These are phyloP conservation scores for Ridgeia piscesae DNA, from an alignment of 1,140 invertebrate genomes.

Conservation along the genomic window DNA sequence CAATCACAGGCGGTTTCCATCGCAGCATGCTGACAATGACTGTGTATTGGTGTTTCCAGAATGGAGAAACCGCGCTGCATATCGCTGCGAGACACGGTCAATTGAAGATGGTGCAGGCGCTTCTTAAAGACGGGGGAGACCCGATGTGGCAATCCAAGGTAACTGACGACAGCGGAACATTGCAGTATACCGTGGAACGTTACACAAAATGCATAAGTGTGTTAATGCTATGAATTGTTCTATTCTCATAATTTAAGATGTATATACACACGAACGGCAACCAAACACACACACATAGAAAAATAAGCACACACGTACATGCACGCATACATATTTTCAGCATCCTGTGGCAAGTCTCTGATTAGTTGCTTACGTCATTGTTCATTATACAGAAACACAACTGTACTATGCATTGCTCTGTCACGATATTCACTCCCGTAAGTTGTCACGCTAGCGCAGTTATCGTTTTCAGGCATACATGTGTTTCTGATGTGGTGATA, in stretches of 20 bases:
- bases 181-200: no score
- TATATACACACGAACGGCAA: no score
- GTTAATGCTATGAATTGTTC: neutral
- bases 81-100: conserved; percentile 88
- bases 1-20: neutral
- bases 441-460: neutral
- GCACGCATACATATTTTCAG: neutral
- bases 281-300: no score
- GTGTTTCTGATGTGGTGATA: neutral
- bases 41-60: conserved; percentile 59
- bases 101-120: conserved; percentile 76
- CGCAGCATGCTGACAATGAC: neutral
- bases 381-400: neutral
- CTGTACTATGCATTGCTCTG: neutral
- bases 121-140: conserved; percentile 89
- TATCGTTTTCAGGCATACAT: neutral
- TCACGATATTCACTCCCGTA: neutral
- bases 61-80: conserved; percentile 92
- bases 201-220: no score
- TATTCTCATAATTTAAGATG: neutral
- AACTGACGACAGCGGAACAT: conserved; percentile 18
- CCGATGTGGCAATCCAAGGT: conserved; percentile 88
- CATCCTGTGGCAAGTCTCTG: neutral
- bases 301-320: no score
- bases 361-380: neutral